Conservation (phyloP, 2,888 invertebrate genomes). For the Clostera curtula region DNA sequence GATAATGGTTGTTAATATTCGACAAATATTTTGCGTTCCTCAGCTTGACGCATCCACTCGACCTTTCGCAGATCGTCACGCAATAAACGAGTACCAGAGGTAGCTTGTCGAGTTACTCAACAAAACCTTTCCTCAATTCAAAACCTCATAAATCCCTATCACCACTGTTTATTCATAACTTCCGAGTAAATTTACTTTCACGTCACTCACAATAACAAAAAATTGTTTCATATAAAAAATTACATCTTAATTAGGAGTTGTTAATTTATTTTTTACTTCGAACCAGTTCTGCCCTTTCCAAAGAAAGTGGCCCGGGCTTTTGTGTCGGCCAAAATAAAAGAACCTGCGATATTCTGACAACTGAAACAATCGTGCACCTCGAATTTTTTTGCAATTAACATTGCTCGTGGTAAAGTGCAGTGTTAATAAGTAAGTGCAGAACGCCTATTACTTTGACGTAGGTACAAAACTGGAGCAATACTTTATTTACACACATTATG, state of each 20-base stretch:
- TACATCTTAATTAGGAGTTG: constrained; percentile 32
- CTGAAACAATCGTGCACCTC: constrained; percentile 24
- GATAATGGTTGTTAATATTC: too few species aligned
- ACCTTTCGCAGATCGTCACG: too few species aligned
- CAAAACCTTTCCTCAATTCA: neutral
- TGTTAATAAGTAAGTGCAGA: too few species aligned
- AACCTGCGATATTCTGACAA: constrained; percentile 30
- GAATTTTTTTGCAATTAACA: constrained; percentile 31
- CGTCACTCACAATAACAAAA: constrained; percentile 17
- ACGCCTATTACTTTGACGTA: too few species aligned
- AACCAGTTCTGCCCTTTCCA: constrained; percentile 32
- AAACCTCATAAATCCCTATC: neutral
- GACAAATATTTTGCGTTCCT: too few species aligned
- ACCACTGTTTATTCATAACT: neutral
- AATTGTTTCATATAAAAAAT: constrained; percentile 26
- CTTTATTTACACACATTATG: too few species aligned
- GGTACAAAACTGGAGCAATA: too few species aligned
- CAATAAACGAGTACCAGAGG: too few species aligned
- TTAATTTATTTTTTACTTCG: constrained; percentile 33
- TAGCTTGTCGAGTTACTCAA: too few species aligned
- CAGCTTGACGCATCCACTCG: too few species aligned
- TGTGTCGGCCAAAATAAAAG: constrained; percentile 36
- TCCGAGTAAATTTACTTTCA: constrained; percentile 6
- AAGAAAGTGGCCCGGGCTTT: constrained; percentile 38
- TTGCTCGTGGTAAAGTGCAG: too few species aligned